These are phyloP conservation scores for Epizoanthus scotinus DNA, from an alignment of 92 coral and sea anemone species.

Conservation along the genomic window DNA sequence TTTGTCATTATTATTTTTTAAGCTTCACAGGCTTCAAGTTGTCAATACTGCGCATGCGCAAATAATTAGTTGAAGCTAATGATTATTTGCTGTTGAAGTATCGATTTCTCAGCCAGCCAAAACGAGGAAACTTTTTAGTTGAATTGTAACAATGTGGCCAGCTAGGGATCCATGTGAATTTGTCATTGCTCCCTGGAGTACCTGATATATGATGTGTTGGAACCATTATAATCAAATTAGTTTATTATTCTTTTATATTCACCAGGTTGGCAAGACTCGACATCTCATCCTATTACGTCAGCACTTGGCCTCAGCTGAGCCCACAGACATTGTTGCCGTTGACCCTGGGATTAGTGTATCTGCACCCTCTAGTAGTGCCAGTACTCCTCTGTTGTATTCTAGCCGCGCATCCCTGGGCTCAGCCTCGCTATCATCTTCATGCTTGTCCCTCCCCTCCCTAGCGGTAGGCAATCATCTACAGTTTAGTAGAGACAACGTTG, in stretches of 20 bases:
- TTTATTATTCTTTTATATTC: neutral
- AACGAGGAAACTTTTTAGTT: too few species aligned
- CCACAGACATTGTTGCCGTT: slow-evolving; percentile 50
- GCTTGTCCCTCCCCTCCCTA: slow-evolving; percentile 78
- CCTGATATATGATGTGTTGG: too few species aligned
- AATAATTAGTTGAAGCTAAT: too few species aligned
- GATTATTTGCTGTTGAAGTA: too few species aligned
- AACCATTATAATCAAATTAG: neutral
- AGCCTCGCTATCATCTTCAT: slow-evolving; percentile 74
- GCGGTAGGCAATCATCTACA: slow-evolving; percentile 81
- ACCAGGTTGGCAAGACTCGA: slow-evolving; percentile 91
- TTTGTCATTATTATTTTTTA: too few species aligned
- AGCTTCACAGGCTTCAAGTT: too few species aligned
- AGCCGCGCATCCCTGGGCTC: slow-evolving; percentile 67
- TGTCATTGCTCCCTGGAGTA: too few species aligned
- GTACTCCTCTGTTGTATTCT: slow-evolving; percentile 54
- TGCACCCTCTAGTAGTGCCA: slow-evolving; percentile 60
- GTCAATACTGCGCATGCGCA: too few species aligned
- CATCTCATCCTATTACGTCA: slow-evolving; percentile 82
- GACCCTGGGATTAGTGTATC: slow-evolving; percentile 62
- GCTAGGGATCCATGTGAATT: too few species aligned
- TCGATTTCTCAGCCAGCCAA: too few species aligned
- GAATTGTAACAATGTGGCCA: too few species aligned
- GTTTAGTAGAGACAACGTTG: slow-evolving; percentile 56
- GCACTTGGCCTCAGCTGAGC: slow-evolving; percentile 69